These are phyloP conservation scores for Martes flavigula DNA, from an alignment of 2,797 vertebrate genomes.

Conservation along the genomic window DNA sequence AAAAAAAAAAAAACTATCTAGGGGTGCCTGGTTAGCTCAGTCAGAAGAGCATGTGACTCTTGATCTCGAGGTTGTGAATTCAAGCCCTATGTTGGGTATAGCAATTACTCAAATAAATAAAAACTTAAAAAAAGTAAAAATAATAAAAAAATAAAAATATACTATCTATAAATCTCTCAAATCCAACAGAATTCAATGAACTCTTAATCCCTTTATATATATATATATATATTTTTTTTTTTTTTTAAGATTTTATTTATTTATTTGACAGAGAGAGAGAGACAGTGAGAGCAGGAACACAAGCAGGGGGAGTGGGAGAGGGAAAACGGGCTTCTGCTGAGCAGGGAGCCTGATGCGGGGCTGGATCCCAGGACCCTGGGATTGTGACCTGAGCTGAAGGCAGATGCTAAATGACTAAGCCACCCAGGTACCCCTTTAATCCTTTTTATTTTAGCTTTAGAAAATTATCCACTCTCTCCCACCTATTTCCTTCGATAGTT, in stretches of 20 bases:
- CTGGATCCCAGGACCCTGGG: too few relatives aligned
- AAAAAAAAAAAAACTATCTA: not conserved
- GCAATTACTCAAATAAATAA: not conserved
- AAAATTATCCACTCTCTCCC: not conserved
- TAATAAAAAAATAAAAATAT: not conserved
- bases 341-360: too few relatives aligned
- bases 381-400: too few relatives aligned
- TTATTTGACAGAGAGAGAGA: too few relatives aligned
- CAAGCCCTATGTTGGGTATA: not conserved
- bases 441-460: slow-evolving; percentile 6
- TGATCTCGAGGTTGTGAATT: not conserved
- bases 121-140: not conserved
- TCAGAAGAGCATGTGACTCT: not conserved
- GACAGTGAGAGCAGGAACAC: too few relatives aligned
- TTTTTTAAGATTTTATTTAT: too few relatives aligned
- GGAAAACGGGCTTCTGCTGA: too few relatives aligned
- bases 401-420: too few relatives aligned
- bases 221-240: too few relatives aligned
- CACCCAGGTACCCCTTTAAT: not conserved
- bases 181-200: slow-evolving; percentile 41
- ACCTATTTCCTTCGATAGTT: not conserved
- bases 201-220: not conserved
- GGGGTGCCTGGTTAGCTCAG: not conserved
- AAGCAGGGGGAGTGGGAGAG: too few relatives aligned
- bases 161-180: not conserved